Evolutionary conservation across 1,140 invertebrate species (phyloP).

Genomic region (Andrena cerasifolii): DNA sequence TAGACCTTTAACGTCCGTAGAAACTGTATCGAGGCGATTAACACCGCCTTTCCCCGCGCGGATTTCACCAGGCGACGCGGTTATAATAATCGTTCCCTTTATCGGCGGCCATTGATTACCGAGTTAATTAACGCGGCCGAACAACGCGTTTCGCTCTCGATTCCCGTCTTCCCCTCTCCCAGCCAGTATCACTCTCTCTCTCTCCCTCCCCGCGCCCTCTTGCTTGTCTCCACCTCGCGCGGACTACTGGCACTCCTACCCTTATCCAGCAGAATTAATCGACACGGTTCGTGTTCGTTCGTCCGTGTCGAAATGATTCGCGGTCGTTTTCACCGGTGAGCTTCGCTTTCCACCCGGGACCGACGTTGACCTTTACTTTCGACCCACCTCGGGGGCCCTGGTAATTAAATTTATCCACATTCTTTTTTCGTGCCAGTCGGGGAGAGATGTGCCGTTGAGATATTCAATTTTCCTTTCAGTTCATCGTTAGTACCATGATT

Average conservation of each 20-base stretch:
- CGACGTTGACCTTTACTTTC: slow-evolving; percentile 20
- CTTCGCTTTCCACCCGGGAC: slow-evolving; percentile 8
- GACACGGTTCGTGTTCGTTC: slow-evolving; percentile 3
- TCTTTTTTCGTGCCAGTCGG: background rate
- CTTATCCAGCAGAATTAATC: background rate
- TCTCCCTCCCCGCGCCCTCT: background rate
- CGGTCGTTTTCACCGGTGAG: background rate
- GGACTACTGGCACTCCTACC: background rate
- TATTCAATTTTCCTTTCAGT: too few species aligned
- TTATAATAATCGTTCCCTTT: slow-evolving; percentile 2
- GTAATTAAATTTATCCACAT: slow-evolving; percentile 26
- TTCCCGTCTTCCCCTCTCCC: background rate
- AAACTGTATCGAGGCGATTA: background rate
- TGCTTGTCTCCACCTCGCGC: background rate
- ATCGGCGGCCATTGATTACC: slow-evolving; percentile 11
- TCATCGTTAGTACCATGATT: too few species aligned
- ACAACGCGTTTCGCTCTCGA: slow-evolving; percentile 2
- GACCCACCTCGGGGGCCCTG: background rate
- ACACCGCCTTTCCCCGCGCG: background rate
- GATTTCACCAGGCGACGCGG: slow-evolving; percentile 1
- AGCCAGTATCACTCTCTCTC: background rate
- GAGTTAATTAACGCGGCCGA: slow-evolving; percentile 10
- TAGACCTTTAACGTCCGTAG: slow-evolving; percentile 6
- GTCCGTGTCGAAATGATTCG: slow-evolving; percentile 23
- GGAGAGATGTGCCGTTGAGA: too few species aligned